A percentile compares a stretch with the other conserved stretches of the same genome.
Evolutionary conservation across 2,888 invertebrate species (phyloP).

Genomic region (Meta bourneti): DNA sequence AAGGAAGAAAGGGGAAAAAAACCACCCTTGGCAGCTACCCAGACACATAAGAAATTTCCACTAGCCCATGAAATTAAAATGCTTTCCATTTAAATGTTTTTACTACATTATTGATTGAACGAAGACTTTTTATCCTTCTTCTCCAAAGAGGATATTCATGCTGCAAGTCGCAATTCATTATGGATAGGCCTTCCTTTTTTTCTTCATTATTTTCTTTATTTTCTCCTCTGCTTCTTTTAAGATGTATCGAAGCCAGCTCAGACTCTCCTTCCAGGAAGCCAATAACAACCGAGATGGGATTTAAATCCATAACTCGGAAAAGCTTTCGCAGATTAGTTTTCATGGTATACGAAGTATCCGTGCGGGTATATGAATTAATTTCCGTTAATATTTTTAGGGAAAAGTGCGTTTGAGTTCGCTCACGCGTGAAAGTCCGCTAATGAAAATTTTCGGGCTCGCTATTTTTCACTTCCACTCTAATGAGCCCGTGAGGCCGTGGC

Average conservation of each 20-base stretch:
- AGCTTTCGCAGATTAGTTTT: background rate
- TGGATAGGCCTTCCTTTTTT: slow-evolving; percentile 8
- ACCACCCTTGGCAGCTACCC: slow-evolving; percentile 6
- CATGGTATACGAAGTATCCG: background rate
- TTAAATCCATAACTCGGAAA: slow-evolving; percentile 11
- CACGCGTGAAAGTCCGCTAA: background rate
- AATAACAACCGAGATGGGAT: slow-evolving; percentile 59
- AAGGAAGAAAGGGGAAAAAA: background rate
- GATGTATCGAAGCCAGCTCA: background rate
- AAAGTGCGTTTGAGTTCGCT: background rate
- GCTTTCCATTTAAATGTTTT: slow-evolving; percentile 65
- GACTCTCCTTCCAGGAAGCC: slow-evolving; percentile 12
- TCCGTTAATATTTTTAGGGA: slow-evolving; percentile 23
- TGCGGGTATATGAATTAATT: slow-evolving; percentile 30
- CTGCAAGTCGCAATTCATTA: slow-evolving; percentile 47
- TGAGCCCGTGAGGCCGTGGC: background rate
- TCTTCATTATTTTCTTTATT: background rate
- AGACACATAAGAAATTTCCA: slow-evolving; percentile 58
- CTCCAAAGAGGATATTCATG: slow-evolving; percentile 22
- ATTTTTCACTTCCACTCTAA: background rate
- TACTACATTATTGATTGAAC: slow-evolving; percentile 47
- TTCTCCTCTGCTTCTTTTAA: background rate
- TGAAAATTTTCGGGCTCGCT: background rate
- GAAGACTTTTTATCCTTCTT: background rate
- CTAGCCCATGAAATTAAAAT: slow-evolving; percentile 69